These are phyloP conservation scores for Xylocopa sonorina DNA, from an alignment of 1,140 invertebrate genomes.

Conservation along the genomic window DNA sequence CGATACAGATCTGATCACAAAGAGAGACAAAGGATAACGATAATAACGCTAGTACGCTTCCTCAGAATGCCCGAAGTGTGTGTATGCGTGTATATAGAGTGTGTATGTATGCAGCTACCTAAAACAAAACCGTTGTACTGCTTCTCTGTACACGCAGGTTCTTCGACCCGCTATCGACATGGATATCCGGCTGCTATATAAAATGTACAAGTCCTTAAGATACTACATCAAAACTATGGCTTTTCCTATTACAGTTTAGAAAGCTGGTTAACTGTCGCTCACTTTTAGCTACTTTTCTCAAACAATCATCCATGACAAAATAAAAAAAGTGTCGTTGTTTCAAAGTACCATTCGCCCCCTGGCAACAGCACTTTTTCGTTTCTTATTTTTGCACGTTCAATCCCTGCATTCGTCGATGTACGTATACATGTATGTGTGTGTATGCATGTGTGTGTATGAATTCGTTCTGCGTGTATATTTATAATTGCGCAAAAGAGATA, in stretches of 20 bases:
- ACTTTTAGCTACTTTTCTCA: background rate
- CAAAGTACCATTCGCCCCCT: slow-evolving; percentile 54
- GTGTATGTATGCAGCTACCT: background rate
- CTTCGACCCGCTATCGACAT: slow-evolving; percentile 1
- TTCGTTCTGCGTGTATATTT: background rate
- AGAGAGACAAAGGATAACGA: slow-evolving; percentile 53
- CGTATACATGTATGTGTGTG: background rate
- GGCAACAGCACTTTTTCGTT: slow-evolving; percentile 23
- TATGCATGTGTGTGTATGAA: background rate
- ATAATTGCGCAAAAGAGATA: slow-evolving; percentile 15
- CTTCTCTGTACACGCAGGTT: slow-evolving; percentile 5
- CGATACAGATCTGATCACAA: slow-evolving; percentile 62
- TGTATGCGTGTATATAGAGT: background rate
- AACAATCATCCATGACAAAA: slow-evolving; percentile 11
- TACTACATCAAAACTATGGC: slow-evolving; percentile 38
- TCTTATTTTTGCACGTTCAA: background rate
- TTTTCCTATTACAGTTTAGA: slow-evolving; percentile 18
- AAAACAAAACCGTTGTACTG: slow-evolving; percentile 9
- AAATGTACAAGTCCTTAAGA: slow-evolving; percentile 48
- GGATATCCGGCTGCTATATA: slow-evolving; percentile 33
- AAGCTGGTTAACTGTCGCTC: background rate
- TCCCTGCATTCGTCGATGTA: slow-evolving; percentile 7
- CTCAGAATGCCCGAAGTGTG: slow-evolving; percentile 42
- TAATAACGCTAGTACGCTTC: slow-evolving; percentile 28
- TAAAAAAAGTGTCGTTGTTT: slow-evolving; percentile 39